phyloP scores from a whole-genome alignment of 1,140 invertebrate genomes.

The Cyphomyrmex costatus region DNA sequence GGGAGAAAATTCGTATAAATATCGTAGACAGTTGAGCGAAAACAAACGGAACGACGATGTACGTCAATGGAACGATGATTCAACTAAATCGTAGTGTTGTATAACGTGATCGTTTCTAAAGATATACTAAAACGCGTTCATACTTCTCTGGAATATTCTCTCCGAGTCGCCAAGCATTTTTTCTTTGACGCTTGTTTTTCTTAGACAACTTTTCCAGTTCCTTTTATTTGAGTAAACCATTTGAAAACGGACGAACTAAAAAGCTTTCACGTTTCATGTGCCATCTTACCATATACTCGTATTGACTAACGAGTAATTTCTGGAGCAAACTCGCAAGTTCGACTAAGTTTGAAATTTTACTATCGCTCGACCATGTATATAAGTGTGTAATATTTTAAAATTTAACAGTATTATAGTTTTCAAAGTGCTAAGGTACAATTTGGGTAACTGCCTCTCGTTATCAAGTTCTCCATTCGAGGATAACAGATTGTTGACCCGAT shows the following conservation, averaged over 20 bases:
- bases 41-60: background rate
- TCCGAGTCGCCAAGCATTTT: background rate
- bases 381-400: background rate
- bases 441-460: background rate
- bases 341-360: background rate
- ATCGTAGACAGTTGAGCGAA: background rate
- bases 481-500: background rate
- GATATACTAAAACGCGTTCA: slow-evolving; percentile 3
- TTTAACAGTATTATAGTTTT: background rate
- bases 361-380: background rate
- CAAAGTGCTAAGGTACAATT: background rate
- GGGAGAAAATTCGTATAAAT: slow-evolving; percentile 42
- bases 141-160: background rate
- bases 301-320: background rate
- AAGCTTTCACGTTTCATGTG: background rate
- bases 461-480: background rate
- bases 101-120: slow-evolving; percentile 1
- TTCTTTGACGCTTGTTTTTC: slow-evolving; percentile 1
- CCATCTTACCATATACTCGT: too few species aligned
- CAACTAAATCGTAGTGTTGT: background rate
- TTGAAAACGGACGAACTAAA: slow-evolving; percentile 24
- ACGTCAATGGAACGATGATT: background rate
- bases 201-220: background rate
- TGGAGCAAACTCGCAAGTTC: background rate
- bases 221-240: slow-evolving; percentile 39